phyloP scores from a whole-genome alignment of 2,888 invertebrate genomes.

The Stenichneumon culpator region DNA sequence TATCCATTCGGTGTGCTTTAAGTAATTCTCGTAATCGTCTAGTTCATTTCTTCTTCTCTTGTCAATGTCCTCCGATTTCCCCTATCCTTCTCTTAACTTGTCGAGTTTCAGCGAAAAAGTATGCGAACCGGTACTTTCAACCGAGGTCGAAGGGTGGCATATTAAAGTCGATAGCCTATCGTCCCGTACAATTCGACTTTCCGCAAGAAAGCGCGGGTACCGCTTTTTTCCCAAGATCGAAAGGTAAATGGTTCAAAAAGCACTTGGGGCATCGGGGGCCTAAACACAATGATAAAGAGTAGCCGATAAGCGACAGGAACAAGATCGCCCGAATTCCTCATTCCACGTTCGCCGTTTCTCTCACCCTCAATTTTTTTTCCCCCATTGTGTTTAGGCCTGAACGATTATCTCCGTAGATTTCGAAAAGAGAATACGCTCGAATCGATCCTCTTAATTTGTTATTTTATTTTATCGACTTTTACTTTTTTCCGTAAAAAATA shows the following conservation, averaged over 20 bases:
- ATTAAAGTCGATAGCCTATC: slow-evolving; percentile 84
- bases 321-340: background rate
- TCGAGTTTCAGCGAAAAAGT: slow-evolving; percentile 83
- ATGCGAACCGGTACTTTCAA: slow-evolving; percentile 83
- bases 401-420: background rate
- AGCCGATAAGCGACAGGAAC: background rate
- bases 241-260: slow-evolving; percentile 79
- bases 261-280: slow-evolving; percentile 29
- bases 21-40: slow-evolving; percentile 35
- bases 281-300: slow-evolving; percentile 13
- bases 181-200: slow-evolving; percentile 83
- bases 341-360: background rate
- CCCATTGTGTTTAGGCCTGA: slow-evolving; percentile 4
- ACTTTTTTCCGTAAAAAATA: background rate
- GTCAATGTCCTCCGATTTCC: slow-evolving; percentile 54
- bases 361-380: background rate
- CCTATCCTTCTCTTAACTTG: slow-evolving; percentile 70
- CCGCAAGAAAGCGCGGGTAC: slow-evolving; percentile 84
- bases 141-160: slow-evolving; percentile 83
- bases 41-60: slow-evolving; percentile 13
- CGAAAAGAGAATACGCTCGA: background rate
- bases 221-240: slow-evolving; percentile 84
- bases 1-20: slow-evolving; percentile 15
- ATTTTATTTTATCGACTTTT: background rate
- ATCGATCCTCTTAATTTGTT: background rate